These are phyloP conservation scores for Cephus pulcher DNA, from an alignment of 2,888 invertebrate species.

Conservation along the genomic window DNA sequence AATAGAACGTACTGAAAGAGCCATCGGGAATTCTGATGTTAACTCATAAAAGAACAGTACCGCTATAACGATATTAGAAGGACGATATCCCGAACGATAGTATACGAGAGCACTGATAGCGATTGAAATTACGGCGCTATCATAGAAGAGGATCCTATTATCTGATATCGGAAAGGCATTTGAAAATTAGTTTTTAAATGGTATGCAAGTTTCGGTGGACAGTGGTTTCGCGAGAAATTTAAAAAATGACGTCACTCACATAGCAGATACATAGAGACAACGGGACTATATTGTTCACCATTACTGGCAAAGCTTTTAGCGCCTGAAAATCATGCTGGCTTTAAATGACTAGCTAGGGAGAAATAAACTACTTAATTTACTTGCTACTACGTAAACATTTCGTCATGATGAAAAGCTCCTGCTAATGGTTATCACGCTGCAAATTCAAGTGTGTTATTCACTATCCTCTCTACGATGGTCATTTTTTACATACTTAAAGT, in stretches of 20 bases:
- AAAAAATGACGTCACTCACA: not conserved
- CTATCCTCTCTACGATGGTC: too few relatives aligned
- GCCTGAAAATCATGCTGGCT: too few relatives aligned
- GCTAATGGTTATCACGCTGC: not conserved
- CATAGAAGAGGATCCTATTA: not conserved
- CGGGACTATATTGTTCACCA: too few relatives aligned
- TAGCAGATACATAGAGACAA: too few relatives aligned
- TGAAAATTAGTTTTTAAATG: not conserved
- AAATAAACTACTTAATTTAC: too few relatives aligned
- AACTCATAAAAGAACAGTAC: not conserved
- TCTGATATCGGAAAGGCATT: not conserved
- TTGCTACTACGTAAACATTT: too few relatives aligned
- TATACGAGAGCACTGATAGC: not conserved
- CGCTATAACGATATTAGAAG: not conserved
- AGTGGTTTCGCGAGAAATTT: not conserved
- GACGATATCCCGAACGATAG: not conserved
- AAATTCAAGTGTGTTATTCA: too few relatives aligned
- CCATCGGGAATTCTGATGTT: not conserved
- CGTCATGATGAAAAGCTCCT: not conserved
- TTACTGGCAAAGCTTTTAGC: too few relatives aligned
- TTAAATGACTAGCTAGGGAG: too few relatives aligned
- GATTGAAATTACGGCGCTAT: not conserved
- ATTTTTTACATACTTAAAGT: too few relatives aligned
- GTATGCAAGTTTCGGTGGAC: not conserved
- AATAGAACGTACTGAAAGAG: not conserved